Percentiles rank a stretch among this genome's conserved stretches.
Conservation (phyloP, 2,113 vertebrate species). For the Eudyptes chrysolophus region DNA sequence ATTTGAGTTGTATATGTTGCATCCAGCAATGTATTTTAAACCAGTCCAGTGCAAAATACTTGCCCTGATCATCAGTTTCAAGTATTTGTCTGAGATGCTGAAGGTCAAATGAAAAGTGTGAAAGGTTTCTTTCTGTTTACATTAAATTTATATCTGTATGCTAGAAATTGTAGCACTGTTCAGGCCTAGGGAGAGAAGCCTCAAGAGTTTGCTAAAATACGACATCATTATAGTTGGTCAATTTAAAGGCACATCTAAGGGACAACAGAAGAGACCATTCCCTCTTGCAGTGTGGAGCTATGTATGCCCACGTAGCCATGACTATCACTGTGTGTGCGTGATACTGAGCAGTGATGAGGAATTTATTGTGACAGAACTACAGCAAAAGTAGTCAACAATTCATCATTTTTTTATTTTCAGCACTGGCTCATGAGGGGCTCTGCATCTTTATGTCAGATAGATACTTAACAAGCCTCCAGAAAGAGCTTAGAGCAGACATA, state of each 20-base stretch:
- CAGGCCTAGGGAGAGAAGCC: neutral
- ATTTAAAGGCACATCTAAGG: conserved; percentile 44
- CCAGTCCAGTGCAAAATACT: neutral
- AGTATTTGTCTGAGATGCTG: neutral
- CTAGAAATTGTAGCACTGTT: neutral
- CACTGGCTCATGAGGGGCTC: neutral
- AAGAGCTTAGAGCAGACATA: neutral
- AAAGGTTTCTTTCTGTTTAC: neutral
- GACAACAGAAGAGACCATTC: neutral
- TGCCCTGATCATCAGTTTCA: neutral
- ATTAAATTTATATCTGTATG: neutral
- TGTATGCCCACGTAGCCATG: neutral
- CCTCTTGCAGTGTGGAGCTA: neutral
- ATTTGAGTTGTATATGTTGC: neutral
- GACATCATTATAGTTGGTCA: conserved; percentile 18
- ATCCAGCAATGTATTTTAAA: neutral
- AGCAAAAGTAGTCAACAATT: neutral
- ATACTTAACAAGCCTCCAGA: neutral
- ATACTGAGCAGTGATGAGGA: neutral
- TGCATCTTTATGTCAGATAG: neutral
- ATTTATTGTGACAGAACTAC: neutral
- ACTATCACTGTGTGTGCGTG: neutral
- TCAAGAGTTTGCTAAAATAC: conserved; percentile 46
- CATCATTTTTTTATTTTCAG: neutral
- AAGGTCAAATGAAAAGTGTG: conserved; percentile 50